Evolutionary conservation across 2,113 vertebrate species (phyloP).

Genomic region (Fregata magnificens): DNA sequence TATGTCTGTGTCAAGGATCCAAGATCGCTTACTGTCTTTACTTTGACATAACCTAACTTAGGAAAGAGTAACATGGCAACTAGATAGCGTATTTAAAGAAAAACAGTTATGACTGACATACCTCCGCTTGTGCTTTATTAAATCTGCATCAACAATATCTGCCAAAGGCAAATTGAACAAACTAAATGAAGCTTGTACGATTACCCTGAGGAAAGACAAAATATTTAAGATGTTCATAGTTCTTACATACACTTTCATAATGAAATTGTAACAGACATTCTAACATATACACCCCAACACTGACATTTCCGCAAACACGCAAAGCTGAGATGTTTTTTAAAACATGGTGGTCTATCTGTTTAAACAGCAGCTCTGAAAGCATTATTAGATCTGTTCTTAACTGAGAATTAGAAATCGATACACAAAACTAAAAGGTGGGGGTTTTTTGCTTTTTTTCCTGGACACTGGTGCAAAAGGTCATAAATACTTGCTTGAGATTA

Average conservation of each 20-base stretch:
- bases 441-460: neutral
- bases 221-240: neutral
- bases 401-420: neutral
- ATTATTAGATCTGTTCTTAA: neutral
- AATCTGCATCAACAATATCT: conserved; percentile 86
- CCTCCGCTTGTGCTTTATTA: conserved; percentile 84
- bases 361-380: neutral
- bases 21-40: neutral
- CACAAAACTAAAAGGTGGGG: neutral
- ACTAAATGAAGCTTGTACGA: conserved; percentile 85
- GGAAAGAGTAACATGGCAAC: neutral
- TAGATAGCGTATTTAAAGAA: neutral
- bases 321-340: neutral
- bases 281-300: neutral
- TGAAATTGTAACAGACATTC: neutral
- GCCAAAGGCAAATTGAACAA: conserved; percentile 89
- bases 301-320: neutral
- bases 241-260: neutral
- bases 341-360: neutral
- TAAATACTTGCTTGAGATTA: neutral
- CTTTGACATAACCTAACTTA: neutral
- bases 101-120: conserved; percentile 47
- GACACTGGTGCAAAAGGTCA: neutral
- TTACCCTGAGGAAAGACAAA: conserved; percentile 74
- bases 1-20: neutral